phyloP scores from a whole-genome alignment of 2,888 invertebrate species.

The Anagyrus pseudococci region DNA sequence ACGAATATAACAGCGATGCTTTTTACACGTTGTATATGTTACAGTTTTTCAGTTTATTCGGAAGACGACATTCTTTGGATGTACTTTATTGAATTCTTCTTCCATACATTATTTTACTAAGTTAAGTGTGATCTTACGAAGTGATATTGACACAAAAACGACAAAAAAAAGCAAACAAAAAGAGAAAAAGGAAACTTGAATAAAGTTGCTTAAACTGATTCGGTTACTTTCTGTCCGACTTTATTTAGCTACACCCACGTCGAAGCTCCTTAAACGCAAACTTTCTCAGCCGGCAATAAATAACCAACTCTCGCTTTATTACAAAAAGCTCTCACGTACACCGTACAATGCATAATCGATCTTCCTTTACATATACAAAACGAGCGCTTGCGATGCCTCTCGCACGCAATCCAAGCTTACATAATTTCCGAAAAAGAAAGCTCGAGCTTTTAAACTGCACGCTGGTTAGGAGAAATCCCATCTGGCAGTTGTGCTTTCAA shows the following conservation, averaged over 20 bases:
- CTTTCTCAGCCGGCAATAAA: neutral
- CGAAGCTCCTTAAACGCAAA: too few relatives aligned
- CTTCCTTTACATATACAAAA: neutral
- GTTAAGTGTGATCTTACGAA: constrained; percentile 34
- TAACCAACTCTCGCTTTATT: too few relatives aligned
- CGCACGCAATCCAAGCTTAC: neutral
- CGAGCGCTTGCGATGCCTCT: neutral
- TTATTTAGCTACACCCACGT: neutral
- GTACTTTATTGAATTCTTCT: constrained; percentile 36
- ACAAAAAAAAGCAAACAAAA: constrained; percentile 1
- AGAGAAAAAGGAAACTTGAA: too few relatives aligned
- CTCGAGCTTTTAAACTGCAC: too few relatives aligned
- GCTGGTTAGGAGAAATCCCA: neutral
- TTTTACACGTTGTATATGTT: constrained; percentile 36
- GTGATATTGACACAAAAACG: constrained; percentile 14
- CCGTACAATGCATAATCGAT: too few relatives aligned
- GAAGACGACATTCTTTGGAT: constrained; percentile 32
- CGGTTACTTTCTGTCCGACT: neutral
- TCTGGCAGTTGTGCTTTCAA: neutral
- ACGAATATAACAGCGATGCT: constrained; percentile 30
- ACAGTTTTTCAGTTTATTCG: constrained; percentile 27
- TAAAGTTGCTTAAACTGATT: constrained; percentile 31
- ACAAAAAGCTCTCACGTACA: neutral
- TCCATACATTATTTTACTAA: constrained; percentile 35
- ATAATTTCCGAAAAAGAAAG: neutral